Evolutionary conservation across 2,113 vertebrate genomes (phyloP).

Genomic region (Pangasianodon gigas): DNA sequence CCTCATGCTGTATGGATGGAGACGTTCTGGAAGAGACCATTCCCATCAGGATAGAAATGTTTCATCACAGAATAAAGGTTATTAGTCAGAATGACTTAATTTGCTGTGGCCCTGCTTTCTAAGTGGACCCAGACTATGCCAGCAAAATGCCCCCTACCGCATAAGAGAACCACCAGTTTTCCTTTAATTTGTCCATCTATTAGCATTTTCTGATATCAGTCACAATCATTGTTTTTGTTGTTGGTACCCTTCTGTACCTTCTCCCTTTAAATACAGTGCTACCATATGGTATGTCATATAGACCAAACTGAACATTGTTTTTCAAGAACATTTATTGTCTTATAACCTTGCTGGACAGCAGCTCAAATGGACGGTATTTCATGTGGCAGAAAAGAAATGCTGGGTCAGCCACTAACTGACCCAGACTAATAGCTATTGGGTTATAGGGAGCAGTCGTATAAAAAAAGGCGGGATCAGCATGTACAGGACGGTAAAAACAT

Average conservation of each 20-base stretch:
- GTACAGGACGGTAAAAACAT: background rate
- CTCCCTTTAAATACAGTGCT: background rate
- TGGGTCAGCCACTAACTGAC: background rate
- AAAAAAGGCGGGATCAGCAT: background rate
- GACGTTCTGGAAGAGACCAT: background rate
- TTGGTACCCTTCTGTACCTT: background rate
- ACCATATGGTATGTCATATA: background rate
- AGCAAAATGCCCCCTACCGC: background rate
- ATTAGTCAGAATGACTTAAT: background rate
- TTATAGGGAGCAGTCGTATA: background rate
- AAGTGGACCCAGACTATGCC: background rate
- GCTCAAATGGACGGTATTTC: background rate
- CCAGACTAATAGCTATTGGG: background rate
- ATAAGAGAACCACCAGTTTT: background rate
- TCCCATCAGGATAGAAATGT: background rate
- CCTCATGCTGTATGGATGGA: background rate
- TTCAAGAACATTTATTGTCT: background rate
- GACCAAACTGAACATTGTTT: background rate
- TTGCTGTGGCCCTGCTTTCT: background rate
- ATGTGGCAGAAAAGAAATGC: background rate
- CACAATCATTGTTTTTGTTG: background rate
- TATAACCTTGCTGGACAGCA: background rate
- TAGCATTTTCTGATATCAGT: background rate
- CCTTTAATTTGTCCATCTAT: background rate
- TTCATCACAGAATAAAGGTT: background rate